Evolutionary conservation across 2,888 invertebrate species (phyloP).

Genomic region (Nineta flava): DNA sequence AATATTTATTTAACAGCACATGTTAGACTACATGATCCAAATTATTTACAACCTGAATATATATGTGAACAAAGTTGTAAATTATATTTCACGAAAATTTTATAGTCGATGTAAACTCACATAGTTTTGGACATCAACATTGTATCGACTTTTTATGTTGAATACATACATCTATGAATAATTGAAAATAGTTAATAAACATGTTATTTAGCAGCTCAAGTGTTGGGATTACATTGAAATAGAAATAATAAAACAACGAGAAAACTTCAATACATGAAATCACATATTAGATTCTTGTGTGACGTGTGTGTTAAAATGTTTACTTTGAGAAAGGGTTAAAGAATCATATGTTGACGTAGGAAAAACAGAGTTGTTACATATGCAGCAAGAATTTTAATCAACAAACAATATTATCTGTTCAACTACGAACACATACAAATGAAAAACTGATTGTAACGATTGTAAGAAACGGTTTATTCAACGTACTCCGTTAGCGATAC

Average conservation of each 20-base stretch:
- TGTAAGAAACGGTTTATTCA: slow-evolving; percentile 32
- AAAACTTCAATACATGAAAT: too few species aligned
- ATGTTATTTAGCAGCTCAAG: too few species aligned
- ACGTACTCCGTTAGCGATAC: slow-evolving; percentile 29
- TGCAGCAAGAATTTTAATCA: slow-evolving; percentile 32
- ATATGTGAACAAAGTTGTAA: slow-evolving; percentile 20
- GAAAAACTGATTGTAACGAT: slow-evolving; percentile 31
- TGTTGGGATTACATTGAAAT: too few species aligned
- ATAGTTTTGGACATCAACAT: too few species aligned
- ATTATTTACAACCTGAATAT: slow-evolving; percentile 12
- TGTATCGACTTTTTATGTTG: too few species aligned
- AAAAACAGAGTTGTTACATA: slow-evolving; percentile 28
- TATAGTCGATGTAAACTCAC: slow-evolving; percentile 14
- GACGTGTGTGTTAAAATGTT: slow-evolving; percentile 35
- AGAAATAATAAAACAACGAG: too few species aligned
- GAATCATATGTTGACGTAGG: slow-evolving; percentile 31
- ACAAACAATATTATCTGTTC: slow-evolving; percentile 28
- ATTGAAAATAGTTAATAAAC: too few species aligned
- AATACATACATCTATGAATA: too few species aligned
- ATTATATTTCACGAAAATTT: slow-evolving; percentile 16
- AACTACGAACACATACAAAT: slow-evolving; percentile 28
- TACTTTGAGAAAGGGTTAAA: slow-evolving; percentile 29
- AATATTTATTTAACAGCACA: slow-evolving; percentile 7
- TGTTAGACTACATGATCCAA: slow-evolving; percentile 13
- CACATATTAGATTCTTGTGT: slow-evolving; percentile 25